These are phyloP conservation scores for Scylla paramamosain DNA, from an alignment of 1,140 invertebrate genomes.

Conservation along the genomic window DNA sequence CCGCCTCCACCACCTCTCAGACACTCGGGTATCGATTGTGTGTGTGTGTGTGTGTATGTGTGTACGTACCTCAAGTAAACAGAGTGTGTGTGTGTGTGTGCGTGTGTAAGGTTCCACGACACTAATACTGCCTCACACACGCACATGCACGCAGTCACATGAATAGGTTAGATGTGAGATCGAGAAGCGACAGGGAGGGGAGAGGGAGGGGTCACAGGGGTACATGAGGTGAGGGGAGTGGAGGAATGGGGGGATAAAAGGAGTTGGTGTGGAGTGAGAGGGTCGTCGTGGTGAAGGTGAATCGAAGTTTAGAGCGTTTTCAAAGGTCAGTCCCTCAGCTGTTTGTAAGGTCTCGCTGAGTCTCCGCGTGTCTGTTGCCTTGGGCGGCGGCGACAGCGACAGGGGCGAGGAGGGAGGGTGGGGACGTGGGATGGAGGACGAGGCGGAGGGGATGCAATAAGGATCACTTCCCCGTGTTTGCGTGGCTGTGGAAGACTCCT, in stretches of 20 bases:
- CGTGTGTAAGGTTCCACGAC: not conserved
- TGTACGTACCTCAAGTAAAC: constrained; percentile 1
- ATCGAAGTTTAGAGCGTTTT: not conserved
- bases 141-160: constrained; percentile 25
- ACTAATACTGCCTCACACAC: not conserved
- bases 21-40: not conserved
- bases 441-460: not conserved
- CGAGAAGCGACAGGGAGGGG: too few species aligned
- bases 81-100: not conserved
- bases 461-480: not conserved
- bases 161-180: not conserved
- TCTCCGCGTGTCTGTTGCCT: not conserved
- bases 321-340: constrained; percentile 7
- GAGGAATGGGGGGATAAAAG: not conserved
- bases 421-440: not conserved
- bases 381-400: not conserved
- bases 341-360: not conserved
- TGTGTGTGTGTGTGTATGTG: not conserved
- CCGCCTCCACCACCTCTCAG: not conserved
- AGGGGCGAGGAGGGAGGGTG: not conserved
- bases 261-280: not conserved
- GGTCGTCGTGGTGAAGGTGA: not conserved
- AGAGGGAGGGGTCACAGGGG: not conserved
- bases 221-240: not conserved
- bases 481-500: not conserved